A percentile compares a stretch with the other conserved stretches of the same genome.
These are phyloP conservation scores for Reinhardtius hippoglossoides DNA, from an alignment of 2,113 vertebrate species.

Conservation along the genomic window DNA sequence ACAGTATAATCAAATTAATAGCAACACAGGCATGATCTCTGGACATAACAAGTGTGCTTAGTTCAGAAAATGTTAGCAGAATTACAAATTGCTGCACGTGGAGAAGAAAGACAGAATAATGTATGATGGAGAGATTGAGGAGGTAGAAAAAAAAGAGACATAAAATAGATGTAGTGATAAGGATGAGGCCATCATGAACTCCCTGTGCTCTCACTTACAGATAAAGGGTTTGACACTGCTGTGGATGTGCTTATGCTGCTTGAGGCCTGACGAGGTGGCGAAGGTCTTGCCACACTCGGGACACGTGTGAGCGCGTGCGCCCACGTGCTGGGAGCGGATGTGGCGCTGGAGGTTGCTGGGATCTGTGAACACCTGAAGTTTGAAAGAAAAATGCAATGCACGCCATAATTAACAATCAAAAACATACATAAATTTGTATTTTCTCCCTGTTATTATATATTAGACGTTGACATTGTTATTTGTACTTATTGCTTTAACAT, in stretches of 20 bases:
- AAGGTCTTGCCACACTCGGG: slow-evolving; percentile 99
- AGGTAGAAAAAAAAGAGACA: slow-evolving; percentile 19
- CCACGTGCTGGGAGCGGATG: slow-evolving; percentile 98
- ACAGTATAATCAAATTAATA: slow-evolving; percentile 3
- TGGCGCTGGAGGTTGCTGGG: slow-evolving; percentile 99
- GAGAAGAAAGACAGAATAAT: not conserved
- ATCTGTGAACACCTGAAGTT: slow-evolving; percentile 95
- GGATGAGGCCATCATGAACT: not conserved
- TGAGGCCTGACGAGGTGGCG: slow-evolving; percentile 98
- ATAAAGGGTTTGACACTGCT: slow-evolving; percentile 99
- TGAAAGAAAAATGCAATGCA: slow-evolving; percentile 33
- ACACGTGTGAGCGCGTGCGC: slow-evolving; percentile 95
- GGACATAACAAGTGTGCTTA: not conserved
- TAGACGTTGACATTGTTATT: not conserved
- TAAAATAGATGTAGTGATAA: slow-evolving; percentile 15
- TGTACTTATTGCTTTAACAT: not conserved
- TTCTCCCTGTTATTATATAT: not conserved
- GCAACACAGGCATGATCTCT: not conserved
- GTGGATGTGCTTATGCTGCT: slow-evolving; percentile 99
- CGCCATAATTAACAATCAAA: not conserved
- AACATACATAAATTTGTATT: not conserved
- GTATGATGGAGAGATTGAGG: slow-evolving; percentile 1
- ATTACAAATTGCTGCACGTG: not conserved
- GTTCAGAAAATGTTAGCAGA: slow-evolving; percentile 1
- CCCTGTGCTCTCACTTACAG: slow-evolving; percentile 89